phyloP scores from a whole-genome alignment of 2,113 vertebrate species.

The Hystrix cristata region DNA sequence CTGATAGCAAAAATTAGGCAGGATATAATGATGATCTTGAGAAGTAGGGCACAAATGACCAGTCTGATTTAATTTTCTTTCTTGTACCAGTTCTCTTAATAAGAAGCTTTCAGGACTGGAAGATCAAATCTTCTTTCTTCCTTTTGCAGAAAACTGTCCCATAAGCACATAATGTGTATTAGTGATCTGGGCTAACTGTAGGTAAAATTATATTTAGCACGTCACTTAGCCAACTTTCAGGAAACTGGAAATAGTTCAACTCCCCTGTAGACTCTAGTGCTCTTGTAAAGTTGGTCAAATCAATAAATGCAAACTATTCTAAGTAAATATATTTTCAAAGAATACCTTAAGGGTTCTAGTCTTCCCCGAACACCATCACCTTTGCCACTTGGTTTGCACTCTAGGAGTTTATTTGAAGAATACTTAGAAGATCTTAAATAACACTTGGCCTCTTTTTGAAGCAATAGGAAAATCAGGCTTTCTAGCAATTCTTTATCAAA shows the following conservation, averaged over 20 bases:
- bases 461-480: constrained; percentile 28
- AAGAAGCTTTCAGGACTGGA: neutral
- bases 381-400: neutral
- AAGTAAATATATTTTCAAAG: constrained; percentile 18
- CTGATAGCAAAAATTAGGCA: constrained; percentile 20
- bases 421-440: constrained; percentile 19
- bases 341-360: neutral
- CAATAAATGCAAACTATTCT: constrained; percentile 36
- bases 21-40: constrained; percentile 15
- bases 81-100: neutral
- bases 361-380: neutral
- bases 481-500: constrained; percentile 46
- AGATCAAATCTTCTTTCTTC: neutral
- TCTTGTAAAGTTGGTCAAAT: constrained; percentile 19
- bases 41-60: neutral
- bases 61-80: constrained; percentile 6
- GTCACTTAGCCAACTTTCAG: constrained; percentile 50
- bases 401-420: constrained; percentile 15
- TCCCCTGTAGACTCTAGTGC: neutral
- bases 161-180: neutral
- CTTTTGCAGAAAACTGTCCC: neutral
- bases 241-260: constrained; percentile 59
- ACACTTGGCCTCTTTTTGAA: constrained; percentile 21
- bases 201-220: constrained; percentile 37
- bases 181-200: constrained; percentile 32